Conservation (phyloP, 1,140 invertebrate genomes). For the Listronotus bonariensis region DNA sequence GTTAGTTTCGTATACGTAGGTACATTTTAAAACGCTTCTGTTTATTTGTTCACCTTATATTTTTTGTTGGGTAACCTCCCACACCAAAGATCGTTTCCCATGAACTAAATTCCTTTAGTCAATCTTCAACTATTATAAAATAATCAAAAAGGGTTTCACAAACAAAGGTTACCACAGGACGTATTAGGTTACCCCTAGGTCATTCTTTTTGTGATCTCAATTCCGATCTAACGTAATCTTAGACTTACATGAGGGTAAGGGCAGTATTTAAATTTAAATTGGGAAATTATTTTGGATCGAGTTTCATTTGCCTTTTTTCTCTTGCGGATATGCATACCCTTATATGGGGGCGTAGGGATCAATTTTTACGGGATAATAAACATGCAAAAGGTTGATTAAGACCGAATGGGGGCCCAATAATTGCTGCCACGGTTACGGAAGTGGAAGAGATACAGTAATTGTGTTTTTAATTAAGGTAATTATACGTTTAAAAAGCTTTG, state of each 20-base stretch:
- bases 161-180: constrained; percentile 25
- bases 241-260: constrained; percentile 25
- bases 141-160: constrained; percentile 17
- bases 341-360: constrained; percentile 30
- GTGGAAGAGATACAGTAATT: too few relatives aligned
- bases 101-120: too few relatives aligned
- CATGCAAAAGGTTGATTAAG: constrained; percentile 26
- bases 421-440: background rate
- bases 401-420: constrained; percentile 5
- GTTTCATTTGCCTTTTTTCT: constrained; percentile 31
- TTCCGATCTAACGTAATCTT: constrained; percentile 25
- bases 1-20: too few relatives aligned
- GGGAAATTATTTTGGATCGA: constrained; percentile 36
- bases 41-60: too few relatives aligned
- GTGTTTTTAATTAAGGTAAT: too few relatives aligned
- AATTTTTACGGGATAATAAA: constrained; percentile 23
- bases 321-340: constrained; percentile 24
- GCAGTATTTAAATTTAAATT: constrained; percentile 35
- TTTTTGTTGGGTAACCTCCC: too few relatives aligned
- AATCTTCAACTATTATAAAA: constrained; percentile 3
- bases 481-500: too few relatives aligned
- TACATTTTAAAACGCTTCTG: too few relatives aligned
- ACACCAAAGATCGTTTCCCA: too few relatives aligned
- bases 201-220: constrained; percentile 11
- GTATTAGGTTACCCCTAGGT: constrained; percentile 26